Conservation (phyloP, 2,888 invertebrate genomes). For the Serrognathus titanus region DNA sequence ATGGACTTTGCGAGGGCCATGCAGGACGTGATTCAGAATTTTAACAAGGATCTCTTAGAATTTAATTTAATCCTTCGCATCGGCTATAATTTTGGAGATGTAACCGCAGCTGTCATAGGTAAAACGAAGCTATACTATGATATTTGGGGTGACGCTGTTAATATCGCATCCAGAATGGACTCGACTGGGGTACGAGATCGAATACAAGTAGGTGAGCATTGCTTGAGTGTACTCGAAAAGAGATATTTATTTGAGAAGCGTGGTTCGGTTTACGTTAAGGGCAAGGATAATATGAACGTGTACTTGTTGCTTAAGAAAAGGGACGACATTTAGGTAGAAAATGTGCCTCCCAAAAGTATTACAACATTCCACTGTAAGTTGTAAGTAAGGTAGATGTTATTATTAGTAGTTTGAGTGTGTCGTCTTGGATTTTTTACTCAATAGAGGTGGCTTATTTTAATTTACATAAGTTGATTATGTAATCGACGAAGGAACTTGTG, state of each 20-base stretch:
- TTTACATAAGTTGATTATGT: too few species aligned
- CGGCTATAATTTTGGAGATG: conserved; percentile 91
- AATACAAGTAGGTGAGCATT: conserved; percentile 79
- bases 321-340: conserved; percentile 1
- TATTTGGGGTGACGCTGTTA: conserved; percentile 98
- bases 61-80: conserved; percentile 84
- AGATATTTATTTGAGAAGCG: conserved; percentile 87
- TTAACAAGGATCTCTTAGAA: conserved; percentile 85
- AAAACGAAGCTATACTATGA: conserved; percentile 95
- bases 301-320: conserved; percentile 66
- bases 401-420: too few species aligned
- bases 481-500: too few species aligned
- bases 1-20: conserved; percentile 93
- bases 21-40: conserved; percentile 82
- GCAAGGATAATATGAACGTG: conserved; percentile 94
- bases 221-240: conserved; percentile 65
- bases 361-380: too few species aligned
- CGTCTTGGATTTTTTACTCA: too few species aligned
- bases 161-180: conserved; percentile 96
- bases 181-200: conserved; percentile 86
- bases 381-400: too few species aligned
- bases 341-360: too few species aligned
- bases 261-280: conserved; percentile 93
- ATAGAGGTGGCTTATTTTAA: too few species aligned
- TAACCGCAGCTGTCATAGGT: conserved; percentile 95